Percentiles rank a stretch among this genome's conserved stretches.
Evolutionary conservation across 2,888 invertebrate species (phyloP).

Genomic region (Diploptera punctata): DNA sequence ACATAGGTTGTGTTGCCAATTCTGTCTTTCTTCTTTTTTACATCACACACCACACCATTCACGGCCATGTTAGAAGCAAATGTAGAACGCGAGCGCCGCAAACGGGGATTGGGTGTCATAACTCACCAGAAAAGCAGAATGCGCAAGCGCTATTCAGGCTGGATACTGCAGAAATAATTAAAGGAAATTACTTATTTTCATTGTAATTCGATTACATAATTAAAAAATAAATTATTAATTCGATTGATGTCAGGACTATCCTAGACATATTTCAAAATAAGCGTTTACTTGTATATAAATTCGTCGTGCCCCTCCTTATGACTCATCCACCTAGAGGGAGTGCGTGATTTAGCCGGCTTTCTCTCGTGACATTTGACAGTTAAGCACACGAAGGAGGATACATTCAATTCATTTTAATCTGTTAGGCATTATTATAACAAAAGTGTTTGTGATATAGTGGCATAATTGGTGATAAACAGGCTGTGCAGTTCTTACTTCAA

Average conservation of each 20-base stretch:
- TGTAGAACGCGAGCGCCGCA: constrained; percentile 36
- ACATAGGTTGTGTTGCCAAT: constrained; percentile 16
- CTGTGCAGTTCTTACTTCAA: not conserved
- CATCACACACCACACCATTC: constrained; percentile 33
- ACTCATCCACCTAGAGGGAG: constrained; percentile 33
- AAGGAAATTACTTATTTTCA: no score
- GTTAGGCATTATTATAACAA: not conserved
- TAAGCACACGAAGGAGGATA: constrained; percentile 24
- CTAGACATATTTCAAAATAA: no score
- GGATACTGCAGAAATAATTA: constrained; percentile 4
- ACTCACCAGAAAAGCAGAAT: not conserved
- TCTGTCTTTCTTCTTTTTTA: constrained; percentile 1
- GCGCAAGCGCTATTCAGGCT: constrained; percentile 7
- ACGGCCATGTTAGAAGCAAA: constrained; percentile 40
- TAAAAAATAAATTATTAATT: no score
- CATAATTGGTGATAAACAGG: not conserved
- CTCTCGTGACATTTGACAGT: constrained; percentile 47
- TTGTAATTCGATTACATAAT: no score
- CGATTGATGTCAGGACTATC: no score
- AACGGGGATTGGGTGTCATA: constrained; percentile 39
- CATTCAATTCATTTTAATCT: not conserved
- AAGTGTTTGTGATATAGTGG: constrained; percentile 24
- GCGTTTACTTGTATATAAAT: not conserved
- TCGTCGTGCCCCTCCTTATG: constrained; percentile 14
- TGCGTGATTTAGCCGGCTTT: constrained; percentile 34